Base-by-base conservation (phyloP, 2,113 vertebrate genomes). In the Semnornis frantzii region DNA sequence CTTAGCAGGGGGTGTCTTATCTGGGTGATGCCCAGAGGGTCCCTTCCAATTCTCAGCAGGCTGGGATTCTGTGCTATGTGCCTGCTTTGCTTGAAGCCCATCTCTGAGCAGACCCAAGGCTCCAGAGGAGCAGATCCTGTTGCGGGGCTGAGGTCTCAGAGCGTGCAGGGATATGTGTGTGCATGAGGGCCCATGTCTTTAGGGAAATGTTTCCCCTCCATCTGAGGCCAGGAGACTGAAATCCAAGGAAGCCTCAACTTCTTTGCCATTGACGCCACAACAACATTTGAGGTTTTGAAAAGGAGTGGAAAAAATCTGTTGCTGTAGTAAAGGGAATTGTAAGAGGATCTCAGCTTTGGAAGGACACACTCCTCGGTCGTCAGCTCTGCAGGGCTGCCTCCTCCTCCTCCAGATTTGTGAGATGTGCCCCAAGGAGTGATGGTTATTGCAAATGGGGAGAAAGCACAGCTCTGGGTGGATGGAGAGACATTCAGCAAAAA, bases 281-380 rank as follows among this genome's bases (percentile, higher is more conserved):
- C 70, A 87, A 68, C 92, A 68, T 95, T 96, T 97, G 96, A 97
- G 96, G 97, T 97, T 97, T 96, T 1, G 7, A 84, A 92, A 93
- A 90, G 52, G 66, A 87, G 87, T 0, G 88, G 94, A 95, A 96
- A 96, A 95, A 94, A 94, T 94, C 95, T 85, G 72, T 90, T 95
- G 74, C 90, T 92, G 82, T 91, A 97, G 95, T 94, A 17, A 93
- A 87, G 92, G 91, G 94, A 87, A 90, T 63, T 87, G 94, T 93
- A 97, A 96, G 50, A 87, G 82, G 95, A 95, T 91, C 96, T 94
- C 42, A 94, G 85, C 33, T 60, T 75, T 96, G 95, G 94, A 97
- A 86, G 86, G 84, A 83, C 1, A 2, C 0, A 2, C 31, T 66
- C 39, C 52, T 90, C 23, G 81, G 73, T 5, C 1, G 87, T 48